Evolutionary conservation across 2,797 vertebrate species (phyloP), one percentile per base, ranked within the genome.

Genomic region (Neostethus bicornis): DNA sequence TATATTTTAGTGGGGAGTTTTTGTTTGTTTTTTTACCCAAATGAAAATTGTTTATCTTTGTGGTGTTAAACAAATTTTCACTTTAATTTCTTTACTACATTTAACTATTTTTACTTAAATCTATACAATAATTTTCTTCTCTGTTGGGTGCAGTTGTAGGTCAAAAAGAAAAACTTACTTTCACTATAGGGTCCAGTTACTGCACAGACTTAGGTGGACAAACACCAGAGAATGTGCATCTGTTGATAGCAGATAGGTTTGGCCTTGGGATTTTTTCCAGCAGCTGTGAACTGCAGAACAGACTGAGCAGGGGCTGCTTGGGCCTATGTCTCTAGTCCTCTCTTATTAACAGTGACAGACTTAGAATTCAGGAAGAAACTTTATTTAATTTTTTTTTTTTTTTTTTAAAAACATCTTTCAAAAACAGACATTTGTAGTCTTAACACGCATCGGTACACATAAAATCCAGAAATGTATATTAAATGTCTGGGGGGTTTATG

Each of bases 221-320:
- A 55, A 70, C 44, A 32, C 48, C n/a, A 16, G 64, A 75, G 61
- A 74, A 74, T 79, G 73, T 75, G 59, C 76, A 75, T 81, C 56
- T 85, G 74, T 70, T 80, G 73, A 73, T 81, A 58, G 70, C 61
- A 77, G 71, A 73, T 74, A 66, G 32, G 45, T 70, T 62, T 13
- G 32, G 56, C 16, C 57, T 56, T 52, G 39, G 82, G 70, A 83
- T 83, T 83, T 80, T 80, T 85, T 89, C 83, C 81, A 87, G 79
- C 70, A 79, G 72, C 80, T 79, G 59, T 61, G 77, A 73, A 82
- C 84, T 83, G 67, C 77, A 84, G 64, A 84, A 70, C 51, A 23
- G 32, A 73, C 58, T 51, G 25, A 57, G 75, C 76, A n/a, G n/a
- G n/a, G 42, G 83, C 80, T 52, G 75, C 65, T 43, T 10, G 31